Evolutionary conservation across 2,888 invertebrate genomes (phyloP).

Genomic region (Aspidiotus rigidus): DNA sequence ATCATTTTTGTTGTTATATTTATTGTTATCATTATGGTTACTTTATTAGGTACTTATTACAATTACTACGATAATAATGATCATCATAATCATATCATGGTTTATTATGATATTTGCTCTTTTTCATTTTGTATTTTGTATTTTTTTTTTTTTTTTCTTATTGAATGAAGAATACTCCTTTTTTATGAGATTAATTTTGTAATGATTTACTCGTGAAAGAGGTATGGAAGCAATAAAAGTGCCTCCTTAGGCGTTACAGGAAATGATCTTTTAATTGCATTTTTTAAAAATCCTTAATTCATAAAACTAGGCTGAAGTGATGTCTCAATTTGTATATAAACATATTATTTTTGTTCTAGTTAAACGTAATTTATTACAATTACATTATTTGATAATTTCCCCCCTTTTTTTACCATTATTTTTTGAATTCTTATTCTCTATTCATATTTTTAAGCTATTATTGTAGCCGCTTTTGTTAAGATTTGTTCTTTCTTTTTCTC

Average conservation of each 20-base stretch:
- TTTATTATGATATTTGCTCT: not conserved
- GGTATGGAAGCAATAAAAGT: too few relatives aligned
- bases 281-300: not conserved
- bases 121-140: conserved; percentile 5
- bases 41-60: too few relatives aligned
- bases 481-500: not conserved
- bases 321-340: conserved; percentile 19
- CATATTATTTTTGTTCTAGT: conserved; percentile 9
- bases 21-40: too few relatives aligned
- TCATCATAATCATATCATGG: not conserved
- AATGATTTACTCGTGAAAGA: too few relatives aligned
- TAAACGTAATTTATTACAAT: too few relatives aligned
- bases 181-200: too few relatives aligned
- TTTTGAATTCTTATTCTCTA: not conserved
- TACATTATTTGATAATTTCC: not conserved
- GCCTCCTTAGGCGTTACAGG: too few relatives aligned
- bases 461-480: not conserved
- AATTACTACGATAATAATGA: too few relatives aligned
- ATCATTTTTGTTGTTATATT: too few relatives aligned
- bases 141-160: not conserved
- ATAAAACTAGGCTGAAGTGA: conserved; percentile 30
- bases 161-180: too few relatives aligned
- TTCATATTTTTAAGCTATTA: not conserved
- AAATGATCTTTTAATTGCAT: not conserved
- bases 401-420: not conserved